Conservation (phyloP, 2,888 invertebrate species). For the Pteria penguin region DNA sequence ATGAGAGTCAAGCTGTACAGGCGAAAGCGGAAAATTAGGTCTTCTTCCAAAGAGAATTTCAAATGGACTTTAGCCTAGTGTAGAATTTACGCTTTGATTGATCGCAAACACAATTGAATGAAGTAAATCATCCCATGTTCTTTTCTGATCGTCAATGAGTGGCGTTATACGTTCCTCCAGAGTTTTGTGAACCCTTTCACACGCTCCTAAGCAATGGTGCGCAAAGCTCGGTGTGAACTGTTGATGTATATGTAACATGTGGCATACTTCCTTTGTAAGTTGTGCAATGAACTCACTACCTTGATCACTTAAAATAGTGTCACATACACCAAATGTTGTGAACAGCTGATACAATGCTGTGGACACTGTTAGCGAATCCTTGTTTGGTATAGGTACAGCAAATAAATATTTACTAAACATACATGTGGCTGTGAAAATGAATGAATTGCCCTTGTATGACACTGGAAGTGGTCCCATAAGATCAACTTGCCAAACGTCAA, state of each 20-base stretch:
- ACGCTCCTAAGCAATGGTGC: conserved; percentile 48
- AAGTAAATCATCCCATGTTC: conserved; percentile 1
- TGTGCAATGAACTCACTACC: conserved; percentile 38
- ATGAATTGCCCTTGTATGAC: conserved; percentile 21
- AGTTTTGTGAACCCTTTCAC: conserved; percentile 37
- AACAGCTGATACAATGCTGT: conserved; percentile 16
- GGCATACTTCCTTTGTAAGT: conserved; percentile 40
- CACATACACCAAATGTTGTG: conserved; percentile 36
- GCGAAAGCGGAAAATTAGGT: too few relatives aligned
- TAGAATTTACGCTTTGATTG: conserved; percentile 1
- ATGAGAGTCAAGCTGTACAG: not conserved
- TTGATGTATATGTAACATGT: conserved; percentile 34
- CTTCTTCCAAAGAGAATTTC: not conserved
- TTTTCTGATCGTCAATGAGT: conserved; percentile 11
- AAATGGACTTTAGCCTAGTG: not conserved
- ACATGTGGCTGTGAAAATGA: conserved; percentile 41
- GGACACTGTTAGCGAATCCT: conserved; percentile 8
- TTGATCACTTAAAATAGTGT: conserved; percentile 29
- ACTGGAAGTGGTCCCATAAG: conserved; percentile 42
- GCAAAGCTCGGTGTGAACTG: conserved; percentile 35
- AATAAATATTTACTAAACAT: conserved; percentile 31
- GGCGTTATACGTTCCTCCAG: conserved; percentile 16
- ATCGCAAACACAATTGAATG: conserved; percentile 1
- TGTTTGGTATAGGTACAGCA: not conserved
- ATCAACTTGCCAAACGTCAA: conserved; percentile 50